These are phyloP conservation scores for Cotesia glomerata DNA, from an alignment of 1,140 invertebrate species.

Conservation along the genomic window DNA sequence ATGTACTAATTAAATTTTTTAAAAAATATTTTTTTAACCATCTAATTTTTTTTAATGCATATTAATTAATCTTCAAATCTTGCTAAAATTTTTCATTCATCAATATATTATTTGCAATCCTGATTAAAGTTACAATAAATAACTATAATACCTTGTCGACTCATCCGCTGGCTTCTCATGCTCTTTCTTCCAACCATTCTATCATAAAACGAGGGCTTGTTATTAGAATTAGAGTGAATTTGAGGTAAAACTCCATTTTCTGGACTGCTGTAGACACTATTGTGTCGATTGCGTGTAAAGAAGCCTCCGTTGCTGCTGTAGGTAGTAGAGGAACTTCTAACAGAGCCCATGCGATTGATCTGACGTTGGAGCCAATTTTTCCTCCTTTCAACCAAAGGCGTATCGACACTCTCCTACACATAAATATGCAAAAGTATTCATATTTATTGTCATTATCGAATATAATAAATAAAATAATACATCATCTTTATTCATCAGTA, in stretches of 20 bases:
- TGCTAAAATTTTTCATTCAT: too few relatives aligned
- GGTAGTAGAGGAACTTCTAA: conserved; percentile 80
- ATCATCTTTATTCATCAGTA: background rate
- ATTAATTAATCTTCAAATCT: too few relatives aligned
- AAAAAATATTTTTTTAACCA: too few relatives aligned
- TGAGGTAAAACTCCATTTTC: conserved; percentile 67
- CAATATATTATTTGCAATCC: too few relatives aligned
- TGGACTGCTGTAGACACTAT: conserved; percentile 80
- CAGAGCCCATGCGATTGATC: conserved; percentile 81
- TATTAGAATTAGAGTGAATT: conserved; percentile 54
- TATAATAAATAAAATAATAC: background rate
- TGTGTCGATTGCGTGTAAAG: conserved; percentile 74
- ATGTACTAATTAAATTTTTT: too few relatives aligned
- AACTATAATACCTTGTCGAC: conserved; percentile 67
- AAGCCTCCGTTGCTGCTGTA: conserved; percentile 79
- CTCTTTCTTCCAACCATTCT: conserved; percentile 81
- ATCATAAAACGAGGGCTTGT: conserved; percentile 82
- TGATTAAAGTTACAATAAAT: background rate
- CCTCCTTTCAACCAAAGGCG: conserved; percentile 80
- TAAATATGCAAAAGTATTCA: conserved; percentile 4
- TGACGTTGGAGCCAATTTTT: conserved; percentile 87
- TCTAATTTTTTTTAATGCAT: too few relatives aligned
- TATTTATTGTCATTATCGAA: background rate
- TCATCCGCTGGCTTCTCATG: conserved; percentile 70
- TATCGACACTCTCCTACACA: conserved; percentile 83